Conservation (phyloP, 2,888 invertebrate genomes). For the Habroteleia sp. region DNA sequence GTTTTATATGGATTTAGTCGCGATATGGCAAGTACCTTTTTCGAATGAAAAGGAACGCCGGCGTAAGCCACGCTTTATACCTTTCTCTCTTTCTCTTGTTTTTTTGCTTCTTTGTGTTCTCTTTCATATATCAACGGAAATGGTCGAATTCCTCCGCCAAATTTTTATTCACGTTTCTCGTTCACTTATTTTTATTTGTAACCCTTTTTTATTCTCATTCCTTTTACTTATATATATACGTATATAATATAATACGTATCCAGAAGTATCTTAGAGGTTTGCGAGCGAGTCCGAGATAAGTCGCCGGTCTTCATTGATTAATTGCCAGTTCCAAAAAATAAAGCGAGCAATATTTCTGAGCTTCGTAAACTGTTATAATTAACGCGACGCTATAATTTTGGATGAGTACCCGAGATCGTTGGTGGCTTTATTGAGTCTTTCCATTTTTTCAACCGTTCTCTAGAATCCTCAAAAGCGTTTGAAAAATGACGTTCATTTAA, state of each 20-base stretch:
- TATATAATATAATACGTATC: background rate
- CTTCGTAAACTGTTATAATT: constrained; percentile 54
- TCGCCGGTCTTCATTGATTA: constrained; percentile 25
- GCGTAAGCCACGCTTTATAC: constrained; percentile 17
- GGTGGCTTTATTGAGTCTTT: constrained; percentile 43
- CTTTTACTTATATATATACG: background rate
- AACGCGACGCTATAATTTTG: constrained; percentile 48
- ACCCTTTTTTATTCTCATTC: no score
- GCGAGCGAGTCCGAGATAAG: constrained; percentile 2
- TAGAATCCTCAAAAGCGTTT: constrained; percentile 36
- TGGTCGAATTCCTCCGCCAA: constrained; percentile 38
- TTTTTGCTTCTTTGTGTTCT: constrained; percentile 18
- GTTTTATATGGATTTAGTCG: constrained; percentile 51
- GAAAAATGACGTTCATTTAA: constrained; percentile 34
- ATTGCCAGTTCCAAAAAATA: constrained; percentile 19
- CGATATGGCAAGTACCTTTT: constrained; percentile 49
- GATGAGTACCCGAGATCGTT: constrained; percentile 19
- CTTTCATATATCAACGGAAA: constrained; percentile 48
- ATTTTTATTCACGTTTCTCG: constrained; percentile 26
- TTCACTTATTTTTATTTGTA: constrained; percentile 3
- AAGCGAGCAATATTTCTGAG: constrained; percentile 43
- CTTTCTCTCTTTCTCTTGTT: constrained; percentile 4
- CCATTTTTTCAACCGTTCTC: constrained; percentile 45
- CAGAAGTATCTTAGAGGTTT: background rate
- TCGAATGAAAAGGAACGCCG: constrained; percentile 35